Evolutionary conservation across 53 echinoderm and acorn worm species (phyloP), one percentile per base, ranked within the genome.

Genomic region (Henricia sp.): DNA sequence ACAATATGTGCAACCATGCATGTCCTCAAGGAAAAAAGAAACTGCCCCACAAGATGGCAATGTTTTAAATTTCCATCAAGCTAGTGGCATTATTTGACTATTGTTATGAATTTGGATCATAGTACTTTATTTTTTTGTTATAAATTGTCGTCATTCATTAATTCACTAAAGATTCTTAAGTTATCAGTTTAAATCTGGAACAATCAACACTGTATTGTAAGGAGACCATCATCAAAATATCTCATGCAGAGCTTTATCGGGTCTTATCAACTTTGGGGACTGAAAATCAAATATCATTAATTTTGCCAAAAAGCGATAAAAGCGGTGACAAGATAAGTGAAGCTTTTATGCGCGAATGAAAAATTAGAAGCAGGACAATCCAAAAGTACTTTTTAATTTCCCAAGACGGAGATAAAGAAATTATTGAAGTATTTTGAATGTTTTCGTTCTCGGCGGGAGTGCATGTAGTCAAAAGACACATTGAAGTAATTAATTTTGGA

Each of bases 201-300:
- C 32, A 33, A 60, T 60, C 62, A 60, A 60, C 62, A 60, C 14
- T 3, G 53, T 20, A 30, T 34, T 29, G 67, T 20, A 14, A 27
- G 30, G 26, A 59, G 37, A 3, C 67, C 37, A 23, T 42, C 19
- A 58, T 25, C 58, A 59, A 73, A 76, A 24, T 17, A 44, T 76
- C 42, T 32, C 59, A 58, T 42, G 29, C 76, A 56, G 32, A 58
- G 76, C 0, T 76, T 76, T 59, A 76, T 74, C 75, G 23, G 26
- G 6, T 26, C 75, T 54, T 74, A 41, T 76, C 59, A 59, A 54
- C 2, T 11, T 19, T 19, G 21, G 13, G 27, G 29, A 76, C 70
- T 32, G 48, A 70, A 28, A 32, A 26, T 46, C 58, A 59, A 26
- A 59, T 58, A 57, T 76, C 76, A 76, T 56, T 76, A 19, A 76